Conservation (phyloP, 2,888 invertebrate genomes). For the Chrysina gloriosa region DNA sequence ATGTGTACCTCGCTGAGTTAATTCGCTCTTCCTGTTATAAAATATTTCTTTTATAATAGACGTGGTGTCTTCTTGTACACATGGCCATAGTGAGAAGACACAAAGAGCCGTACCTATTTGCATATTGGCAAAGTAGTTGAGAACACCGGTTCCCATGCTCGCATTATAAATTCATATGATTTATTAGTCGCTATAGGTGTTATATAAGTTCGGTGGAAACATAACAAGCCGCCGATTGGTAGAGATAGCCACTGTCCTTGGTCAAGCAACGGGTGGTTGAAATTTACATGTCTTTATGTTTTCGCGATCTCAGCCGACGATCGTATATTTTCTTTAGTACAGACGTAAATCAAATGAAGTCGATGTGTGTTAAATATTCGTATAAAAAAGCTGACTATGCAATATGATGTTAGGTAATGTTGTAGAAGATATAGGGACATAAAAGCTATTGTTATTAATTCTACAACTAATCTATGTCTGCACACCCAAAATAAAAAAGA, state of each 20-base stretch:
- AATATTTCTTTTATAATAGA: no score
- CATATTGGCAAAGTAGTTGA: constrained; percentile 16
- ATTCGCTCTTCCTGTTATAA: no score
- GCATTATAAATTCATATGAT: constrained; percentile 7
- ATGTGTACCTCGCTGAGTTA: no score
- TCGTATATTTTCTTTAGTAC: constrained; percentile 28
- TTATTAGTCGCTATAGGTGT: constrained; percentile 12
- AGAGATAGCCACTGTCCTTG: constrained; percentile 33
- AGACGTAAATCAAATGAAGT: not conserved
- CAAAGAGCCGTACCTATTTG: not conserved
- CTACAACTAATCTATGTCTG: no score
- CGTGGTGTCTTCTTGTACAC: no score
- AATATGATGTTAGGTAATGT: not conserved
- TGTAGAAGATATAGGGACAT: no score
- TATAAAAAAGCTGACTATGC: not conserved
- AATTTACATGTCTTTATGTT: constrained; percentile 15
- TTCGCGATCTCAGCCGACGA: constrained; percentile 2
- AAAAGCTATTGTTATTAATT: no score
- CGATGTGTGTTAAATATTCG: not conserved
- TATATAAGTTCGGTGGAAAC: constrained; percentile 23
- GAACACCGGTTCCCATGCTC: constrained; percentile 4
- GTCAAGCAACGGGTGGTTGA: constrained; percentile 26
- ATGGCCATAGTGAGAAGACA: no score
- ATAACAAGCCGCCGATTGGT: constrained; percentile 30
- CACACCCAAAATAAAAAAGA: no score